A percentile compares a stretch with the other conserved stretches of the same genome.
phyloP scores from a whole-genome alignment of 1,140 invertebrate species.

The Drosophila athabasca region DNA sequence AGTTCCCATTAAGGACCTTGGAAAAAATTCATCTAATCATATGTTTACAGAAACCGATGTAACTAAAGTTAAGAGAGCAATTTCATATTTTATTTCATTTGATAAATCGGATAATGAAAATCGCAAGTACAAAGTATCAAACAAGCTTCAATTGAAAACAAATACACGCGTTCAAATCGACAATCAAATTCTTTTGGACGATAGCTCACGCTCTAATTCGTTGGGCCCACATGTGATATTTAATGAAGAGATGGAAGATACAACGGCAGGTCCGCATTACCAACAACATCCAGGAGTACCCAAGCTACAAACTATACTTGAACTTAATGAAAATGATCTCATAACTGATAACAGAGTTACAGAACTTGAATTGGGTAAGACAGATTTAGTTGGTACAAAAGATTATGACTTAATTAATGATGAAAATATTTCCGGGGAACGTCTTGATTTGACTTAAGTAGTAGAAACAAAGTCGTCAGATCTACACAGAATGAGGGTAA shows the following conservation, averaged over 20 bases:
- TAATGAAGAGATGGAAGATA: conserved; percentile 30
- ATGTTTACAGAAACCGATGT: conserved; percentile 15
- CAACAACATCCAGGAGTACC: conserved; percentile 30
- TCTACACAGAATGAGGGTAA: neutral
- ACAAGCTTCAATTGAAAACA: conserved; percentile 33
- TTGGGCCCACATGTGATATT: neutral
- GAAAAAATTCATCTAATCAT: conserved; percentile 20
- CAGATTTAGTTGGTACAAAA: neutral
- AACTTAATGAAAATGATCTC: conserved; percentile 56
- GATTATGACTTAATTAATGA: no score
- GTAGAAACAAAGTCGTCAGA: neutral
- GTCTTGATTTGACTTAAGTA: no score
- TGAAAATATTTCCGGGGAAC: neutral
- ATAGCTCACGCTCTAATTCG: neutral
- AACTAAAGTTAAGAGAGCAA: conserved; percentile 40
- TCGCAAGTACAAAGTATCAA: conserved; percentile 53
- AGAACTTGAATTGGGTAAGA: neutral
- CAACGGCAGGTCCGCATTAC: conserved; percentile 33
- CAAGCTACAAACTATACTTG: conserved; percentile 65
- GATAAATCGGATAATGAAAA: conserved; percentile 51
- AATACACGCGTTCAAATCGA: neutral
- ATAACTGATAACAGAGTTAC: neutral
- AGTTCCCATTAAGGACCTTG: conserved; percentile 22
- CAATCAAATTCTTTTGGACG: neutral
- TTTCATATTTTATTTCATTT: conserved; percentile 64